A percentile compares a stretch with the other conserved stretches of the same genome.
These are phyloP conservation scores for Caenorhabditis sinica DNA, from an alignment of 2,888 invertebrate genomes.

Conservation along the genomic window DNA sequence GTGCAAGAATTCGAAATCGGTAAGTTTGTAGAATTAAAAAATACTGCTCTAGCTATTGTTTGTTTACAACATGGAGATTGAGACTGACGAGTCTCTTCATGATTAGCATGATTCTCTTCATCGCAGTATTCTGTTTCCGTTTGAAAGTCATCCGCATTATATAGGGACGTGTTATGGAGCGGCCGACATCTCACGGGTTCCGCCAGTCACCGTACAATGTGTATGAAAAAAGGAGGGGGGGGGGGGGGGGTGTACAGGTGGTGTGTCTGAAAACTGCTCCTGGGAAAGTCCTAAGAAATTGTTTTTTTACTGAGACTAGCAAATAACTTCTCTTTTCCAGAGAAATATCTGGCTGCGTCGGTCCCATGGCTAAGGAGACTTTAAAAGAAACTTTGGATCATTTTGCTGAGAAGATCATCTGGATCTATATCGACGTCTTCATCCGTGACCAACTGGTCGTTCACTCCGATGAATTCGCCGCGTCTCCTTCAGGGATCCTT, in stretches of 20 bases:
- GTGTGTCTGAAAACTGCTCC: background rate
- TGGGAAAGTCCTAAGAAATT: background rate
- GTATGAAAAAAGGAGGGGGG: too few relatives aligned
- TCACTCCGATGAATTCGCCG: slow-evolving; percentile 61
- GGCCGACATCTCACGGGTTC: slow-evolving; percentile 46
- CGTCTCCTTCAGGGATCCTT: slow-evolving; percentile 51
- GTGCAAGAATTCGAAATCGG: slow-evolving; percentile 38
- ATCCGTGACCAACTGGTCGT: slow-evolving; percentile 71
- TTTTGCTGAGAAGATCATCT: slow-evolving; percentile 69
- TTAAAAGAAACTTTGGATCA: slow-evolving; percentile 67
- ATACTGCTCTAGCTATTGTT: slow-evolving; percentile 19
- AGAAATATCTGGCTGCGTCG: slow-evolving; percentile 72
- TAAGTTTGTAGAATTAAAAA: slow-evolving; percentile 8
- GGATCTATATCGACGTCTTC: slow-evolving; percentile 79
- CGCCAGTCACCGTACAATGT: slow-evolving; percentile 12
- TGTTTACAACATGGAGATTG: slow-evolving; percentile 56
- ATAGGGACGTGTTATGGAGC: background rate
- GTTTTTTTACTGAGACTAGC: background rate
- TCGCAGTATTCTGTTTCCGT: background rate
- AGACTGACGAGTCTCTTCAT: slow-evolving; percentile 64
- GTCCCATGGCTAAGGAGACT: slow-evolving; percentile 71
- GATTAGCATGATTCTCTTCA: slow-evolving; percentile 65
- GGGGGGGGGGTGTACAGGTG: background rate
- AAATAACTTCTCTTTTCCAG: slow-evolving; percentile 26
- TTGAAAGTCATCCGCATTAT: background rate